Evolutionary conservation across 2,797 vertebrate genomes (phyloP).

Genomic region (Phalloptychus januarius): DNA sequence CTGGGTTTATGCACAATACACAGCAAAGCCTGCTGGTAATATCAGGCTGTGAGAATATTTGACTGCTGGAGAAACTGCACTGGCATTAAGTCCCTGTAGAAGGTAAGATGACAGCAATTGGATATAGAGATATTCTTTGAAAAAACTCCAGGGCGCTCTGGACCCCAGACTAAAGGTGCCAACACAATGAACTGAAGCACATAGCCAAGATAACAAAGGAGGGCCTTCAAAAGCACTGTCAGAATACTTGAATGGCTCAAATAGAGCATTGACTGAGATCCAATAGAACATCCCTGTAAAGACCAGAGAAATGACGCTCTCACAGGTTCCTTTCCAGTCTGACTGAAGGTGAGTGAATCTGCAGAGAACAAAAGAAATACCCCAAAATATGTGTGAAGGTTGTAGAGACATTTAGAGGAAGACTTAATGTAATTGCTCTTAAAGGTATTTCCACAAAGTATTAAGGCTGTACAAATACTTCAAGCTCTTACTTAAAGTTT

Average conservation of each 20-base stretch:
- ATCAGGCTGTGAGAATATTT: not conserved
- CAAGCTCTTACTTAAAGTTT: not conserved
- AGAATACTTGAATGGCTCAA: not conserved
- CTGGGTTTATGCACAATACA: not conserved
- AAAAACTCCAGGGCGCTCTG: not conserved
- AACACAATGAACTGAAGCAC: not conserved
- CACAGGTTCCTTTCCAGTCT: not conserved
- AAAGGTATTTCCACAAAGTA: not conserved
- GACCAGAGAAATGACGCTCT: not conserved
- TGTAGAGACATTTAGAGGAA: not conserved
- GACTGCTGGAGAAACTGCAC: not conserved
- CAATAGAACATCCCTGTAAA: not conserved
- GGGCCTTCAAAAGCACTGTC: not conserved
- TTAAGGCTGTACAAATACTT: not conserved
- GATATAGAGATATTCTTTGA: not conserved
- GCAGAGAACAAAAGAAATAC: not conserved
- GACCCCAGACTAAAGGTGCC: not conserved
- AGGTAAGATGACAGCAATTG: not conserved
- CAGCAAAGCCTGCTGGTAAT: not conserved
- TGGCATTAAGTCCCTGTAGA: not conserved
- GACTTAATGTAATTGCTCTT: not conserved
- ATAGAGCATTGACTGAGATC: not conserved
- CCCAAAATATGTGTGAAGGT: not conserved
- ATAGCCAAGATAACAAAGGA: not conserved
- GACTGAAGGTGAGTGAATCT: not conserved